These are phyloP conservation scores for Loripinus fragilis DNA, from an alignment of 2,888 invertebrate species.

Conservation along the genomic window DNA sequence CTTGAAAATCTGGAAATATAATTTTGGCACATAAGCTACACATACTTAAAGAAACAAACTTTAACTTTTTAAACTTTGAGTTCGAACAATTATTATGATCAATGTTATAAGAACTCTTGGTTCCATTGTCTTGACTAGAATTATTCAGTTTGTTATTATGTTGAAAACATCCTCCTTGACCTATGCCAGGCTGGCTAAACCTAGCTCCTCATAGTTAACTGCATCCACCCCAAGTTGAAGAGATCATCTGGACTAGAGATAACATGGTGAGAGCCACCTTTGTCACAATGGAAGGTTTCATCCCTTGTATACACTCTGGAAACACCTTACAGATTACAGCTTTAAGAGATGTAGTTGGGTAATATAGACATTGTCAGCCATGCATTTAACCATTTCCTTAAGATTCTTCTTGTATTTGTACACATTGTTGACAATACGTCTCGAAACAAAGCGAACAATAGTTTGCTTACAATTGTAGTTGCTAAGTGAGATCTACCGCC, in stretches of 20 bases:
- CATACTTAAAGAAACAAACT: neutral
- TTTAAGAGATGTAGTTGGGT: constrained; percentile 2
- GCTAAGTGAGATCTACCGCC: too few species aligned
- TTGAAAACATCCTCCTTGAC: constrained; percentile 1
- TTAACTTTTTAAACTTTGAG: constrained; percentile 10
- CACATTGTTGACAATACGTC: neutral
- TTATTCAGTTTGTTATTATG: too few species aligned
- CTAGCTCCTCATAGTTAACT: constrained; percentile 4
- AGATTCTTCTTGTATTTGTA: constrained; percentile 1
- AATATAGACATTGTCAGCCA: constrained; percentile 1
- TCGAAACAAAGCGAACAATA: neutral
- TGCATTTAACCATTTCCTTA: neutral
- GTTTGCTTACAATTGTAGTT: constrained; percentile 3
- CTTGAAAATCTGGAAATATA: constrained; percentile 15
- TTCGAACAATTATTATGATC: constrained; percentile 9
- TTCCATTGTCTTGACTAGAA: constrained; percentile 5
- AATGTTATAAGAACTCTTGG: neutral
- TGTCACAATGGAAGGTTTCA: neutral
- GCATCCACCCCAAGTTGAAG: neutral
- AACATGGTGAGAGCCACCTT: neutral
- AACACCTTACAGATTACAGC: neutral
- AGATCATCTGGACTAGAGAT: constrained; percentile 12
- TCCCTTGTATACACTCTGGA: neutral
- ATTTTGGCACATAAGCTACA: constrained; percentile 14
- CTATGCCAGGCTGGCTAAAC: neutral